Evolutionary conservation across 2,113 vertebrate genomes (phyloP).

Genomic region (Tylochromis polylepis): DNA sequence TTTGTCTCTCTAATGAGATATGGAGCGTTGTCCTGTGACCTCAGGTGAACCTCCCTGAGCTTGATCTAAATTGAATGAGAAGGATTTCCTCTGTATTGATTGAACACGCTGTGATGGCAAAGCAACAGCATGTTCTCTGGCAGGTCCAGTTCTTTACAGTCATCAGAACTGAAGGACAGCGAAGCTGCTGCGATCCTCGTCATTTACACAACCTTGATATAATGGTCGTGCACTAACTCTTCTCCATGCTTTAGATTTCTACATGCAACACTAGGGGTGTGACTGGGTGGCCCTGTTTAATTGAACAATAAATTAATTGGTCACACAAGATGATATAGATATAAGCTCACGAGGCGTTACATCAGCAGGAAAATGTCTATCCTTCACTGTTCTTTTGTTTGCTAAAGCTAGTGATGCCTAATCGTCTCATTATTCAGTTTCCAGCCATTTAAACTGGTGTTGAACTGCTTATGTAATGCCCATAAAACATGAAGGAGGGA

Average conservation of each 20-base stretch:
- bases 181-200: slow-evolving; percentile 1
- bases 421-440: background rate
- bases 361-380: background rate
- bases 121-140: slow-evolving; percentile 34
- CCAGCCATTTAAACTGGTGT: background rate
- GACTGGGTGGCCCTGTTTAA: background rate
- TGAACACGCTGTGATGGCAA: slow-evolving; percentile 26
- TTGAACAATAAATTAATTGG: background rate
- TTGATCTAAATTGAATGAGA: slow-evolving; percentile 45
- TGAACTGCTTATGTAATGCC: background rate
- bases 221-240: background rate
- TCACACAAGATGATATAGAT: background rate
- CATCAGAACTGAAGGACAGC: slow-evolving; percentile 46
- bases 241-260: background rate
- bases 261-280: background rate
- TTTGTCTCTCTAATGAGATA: background rate
- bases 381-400: background rate
- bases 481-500: slow-evolving; percentile 17
- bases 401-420: background rate
- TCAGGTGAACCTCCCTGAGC: slow-evolving; percentile 12
- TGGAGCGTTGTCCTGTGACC: background rate
- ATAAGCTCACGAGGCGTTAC: background rate
- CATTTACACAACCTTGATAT: slow-evolving; percentile 19
- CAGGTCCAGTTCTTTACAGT: slow-evolving; percentile 15
- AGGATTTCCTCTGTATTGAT: slow-evolving; percentile 58